Evolutionary conservation across 2,888 invertebrate genomes (phyloP).

Genomic region (Patella ulyssiponensis): DNA sequence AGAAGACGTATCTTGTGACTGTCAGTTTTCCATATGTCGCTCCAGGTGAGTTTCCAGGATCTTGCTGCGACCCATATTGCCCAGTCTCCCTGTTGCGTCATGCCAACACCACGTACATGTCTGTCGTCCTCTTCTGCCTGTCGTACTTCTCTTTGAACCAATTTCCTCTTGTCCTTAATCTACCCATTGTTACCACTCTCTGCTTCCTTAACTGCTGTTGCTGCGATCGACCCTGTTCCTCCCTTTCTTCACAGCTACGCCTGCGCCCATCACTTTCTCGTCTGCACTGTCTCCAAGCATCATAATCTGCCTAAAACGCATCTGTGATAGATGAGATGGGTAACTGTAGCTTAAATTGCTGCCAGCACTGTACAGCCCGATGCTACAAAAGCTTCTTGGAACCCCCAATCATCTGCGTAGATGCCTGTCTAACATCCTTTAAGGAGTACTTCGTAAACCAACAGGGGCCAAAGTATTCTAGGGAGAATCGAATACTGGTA

Average conservation of each 20-base stretch:
- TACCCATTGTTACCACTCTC: constrained; percentile 11
- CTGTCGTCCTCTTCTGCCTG: not conserved
- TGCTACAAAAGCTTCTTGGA: too few relatives aligned
- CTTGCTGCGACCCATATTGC: too few relatives aligned
- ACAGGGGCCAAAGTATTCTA: not conserved
- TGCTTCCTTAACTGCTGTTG: constrained; percentile 22
- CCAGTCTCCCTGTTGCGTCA: not conserved
- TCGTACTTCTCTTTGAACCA: not conserved
- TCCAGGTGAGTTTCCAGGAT: too few relatives aligned
- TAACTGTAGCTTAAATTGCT: too few relatives aligned
- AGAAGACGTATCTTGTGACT: too few relatives aligned
- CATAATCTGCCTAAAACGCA: constrained; percentile 13
- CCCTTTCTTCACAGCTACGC: constrained; percentile 18
- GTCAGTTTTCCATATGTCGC: too few relatives aligned
- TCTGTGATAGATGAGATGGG: not conserved
- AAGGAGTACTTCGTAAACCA: constrained; percentile 17
- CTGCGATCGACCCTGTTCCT: constrained; percentile 24
- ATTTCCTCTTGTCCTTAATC: not conserved
- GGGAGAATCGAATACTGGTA: too few relatives aligned
- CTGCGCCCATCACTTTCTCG: constrained; percentile 22
- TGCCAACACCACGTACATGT: not conserved
- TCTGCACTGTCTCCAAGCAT: constrained; percentile 14
- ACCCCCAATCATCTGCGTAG: not conserved
- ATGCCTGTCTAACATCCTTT: not conserved
- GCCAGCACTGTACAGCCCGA: too few relatives aligned